Evolutionary conservation across 2,113 vertebrate species (phyloP), one percentile per base, ranked within the genome.

Genomic region (Variabilichromis moorii): DNA sequence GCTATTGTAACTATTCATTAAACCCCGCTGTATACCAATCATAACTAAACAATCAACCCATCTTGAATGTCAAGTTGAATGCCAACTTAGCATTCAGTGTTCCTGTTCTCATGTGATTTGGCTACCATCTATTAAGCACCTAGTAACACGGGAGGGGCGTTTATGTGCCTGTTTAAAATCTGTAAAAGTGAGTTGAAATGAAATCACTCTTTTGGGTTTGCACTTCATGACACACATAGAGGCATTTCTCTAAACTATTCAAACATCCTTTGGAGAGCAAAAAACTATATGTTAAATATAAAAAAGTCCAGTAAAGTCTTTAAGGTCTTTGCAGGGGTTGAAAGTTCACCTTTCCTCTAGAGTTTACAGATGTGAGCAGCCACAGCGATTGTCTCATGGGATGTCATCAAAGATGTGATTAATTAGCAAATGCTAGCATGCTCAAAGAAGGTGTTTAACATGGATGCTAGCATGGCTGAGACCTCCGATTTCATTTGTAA

Each of bases 1-100:
- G 4, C 13, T 21, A 33, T 14, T n/a, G 9, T 31, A 45, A 51
- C 17, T 61, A 10, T 28, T 81, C 33, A 26, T 24, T 57, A 24
- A 80, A 53, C 47, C 2, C 12, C 0, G 1, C 13, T 28, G 0
- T 57, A 24, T 21, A 45, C 21, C 0, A 14, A 12, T 81, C 21
- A 37, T 57, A 24, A 3, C 35, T 26, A 57, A 55, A 40, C 4
- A 50, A 51, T 78, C 73, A 78, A 12, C 16, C 16, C 42, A 26
- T 68, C n/a, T n/a, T 51, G 26, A 78, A 78, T 31, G 16, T 31
- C 28, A 31, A 78, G 1, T 50, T 78, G 45, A n/a, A 33, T 50
- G 9, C 6, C 26, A 78, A 78, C 24, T 31, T 28, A 45, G 2
- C 9, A 47, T 0, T 1, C 40, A 47, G 42, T 10, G 0, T 47